Evolutionary conservation across 2,888 invertebrate species (phyloP).

Genomic region (Pheosia tremula): DNA sequence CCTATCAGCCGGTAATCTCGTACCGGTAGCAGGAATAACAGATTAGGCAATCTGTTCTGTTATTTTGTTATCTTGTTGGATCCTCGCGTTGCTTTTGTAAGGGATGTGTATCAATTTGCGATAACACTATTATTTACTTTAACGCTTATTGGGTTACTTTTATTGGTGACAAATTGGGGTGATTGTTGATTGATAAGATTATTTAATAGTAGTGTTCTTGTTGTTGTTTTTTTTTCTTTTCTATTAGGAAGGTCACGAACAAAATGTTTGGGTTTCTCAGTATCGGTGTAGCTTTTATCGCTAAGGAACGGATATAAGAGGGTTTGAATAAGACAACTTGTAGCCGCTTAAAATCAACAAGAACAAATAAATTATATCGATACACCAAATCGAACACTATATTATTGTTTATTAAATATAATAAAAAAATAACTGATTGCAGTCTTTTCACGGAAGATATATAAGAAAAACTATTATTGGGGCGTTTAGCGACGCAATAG

Average conservation of each 20-base stretch:
- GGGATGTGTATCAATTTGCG: conserved; percentile 36
- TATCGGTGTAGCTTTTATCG: too few species aligned
- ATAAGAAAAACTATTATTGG: too few species aligned
- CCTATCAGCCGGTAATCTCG: conserved; percentile 53
- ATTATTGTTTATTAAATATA: background rate
- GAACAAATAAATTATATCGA: too few species aligned
- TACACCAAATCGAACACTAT: background rate
- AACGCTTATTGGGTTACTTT: conserved; percentile 18
- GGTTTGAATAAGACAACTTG: too few species aligned
- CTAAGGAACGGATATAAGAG: too few species aligned
- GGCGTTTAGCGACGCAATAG: too few species aligned
- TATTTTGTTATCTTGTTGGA: conserved; percentile 30
- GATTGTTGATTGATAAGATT: background rate
- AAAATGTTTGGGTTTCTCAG: background rate
- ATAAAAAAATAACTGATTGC: too few species aligned
- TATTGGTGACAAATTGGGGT: conserved; percentile 3
- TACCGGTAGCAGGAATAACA: conserved; percentile 40
- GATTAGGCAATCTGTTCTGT: conserved; percentile 42
- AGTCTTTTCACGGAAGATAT: too few species aligned
- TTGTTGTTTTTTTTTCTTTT: background rate
- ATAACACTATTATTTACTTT: conserved; percentile 16
- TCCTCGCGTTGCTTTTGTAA: conserved; percentile 31
- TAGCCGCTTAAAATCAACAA: too few species aligned
- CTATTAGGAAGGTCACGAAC: background rate
- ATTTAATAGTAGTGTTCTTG: background rate